Base-by-base conservation (phyloP, 2,113 vertebrate species). In the Nyctereutes procyonoides region DNA sequence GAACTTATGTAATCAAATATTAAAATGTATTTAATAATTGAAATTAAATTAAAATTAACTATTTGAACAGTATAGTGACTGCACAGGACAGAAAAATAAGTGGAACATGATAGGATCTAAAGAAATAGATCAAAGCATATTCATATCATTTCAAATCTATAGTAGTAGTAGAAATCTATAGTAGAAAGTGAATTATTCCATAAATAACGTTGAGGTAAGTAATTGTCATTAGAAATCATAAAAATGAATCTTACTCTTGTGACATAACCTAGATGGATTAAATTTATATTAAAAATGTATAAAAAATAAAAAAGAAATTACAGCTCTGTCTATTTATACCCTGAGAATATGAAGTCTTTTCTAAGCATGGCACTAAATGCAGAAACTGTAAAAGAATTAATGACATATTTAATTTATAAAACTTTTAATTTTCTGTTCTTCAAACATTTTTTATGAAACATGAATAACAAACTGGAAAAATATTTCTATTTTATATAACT, bases 141-240 rank as follows among this genome's bases (percentile, higher is more conserved):
- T 76, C 82, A 65, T 56, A n/a, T 19, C 48, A 93, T 93, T 86
- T 86, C 51, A 86, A 76, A 65, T 93, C 60, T 77, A 93, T 32
- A 86, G 60, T 56, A 28, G 58, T n/a, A n/a, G n/a, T n/a, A n/a
- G n/a, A 86, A 76, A 65, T 93, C 60, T 77, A 93, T 32, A 86
- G 60, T 56, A 28, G 58, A 67, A 83, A 73, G 35, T 28, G 35
- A 71, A 58, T 62, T 83, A 51, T 83, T 92, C 53, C 67, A 87
- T 74, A 93, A 84, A 86, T 77, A 43, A 76, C n/a, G 14, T 30
- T 32, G 51, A 51, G 35, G 9, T 28, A 65, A 77, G 77, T 65
- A 9, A 43, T 8, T 77, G 48, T 56, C 60, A 86, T 67, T 79
- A 65, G 82, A 67, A 86, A 87, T 62, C 79, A 43, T 63, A 43